phyloP scores from a whole-genome alignment of 2,113 vertebrate genomes.

The Ictidomys tridecemlineatus region DNA sequence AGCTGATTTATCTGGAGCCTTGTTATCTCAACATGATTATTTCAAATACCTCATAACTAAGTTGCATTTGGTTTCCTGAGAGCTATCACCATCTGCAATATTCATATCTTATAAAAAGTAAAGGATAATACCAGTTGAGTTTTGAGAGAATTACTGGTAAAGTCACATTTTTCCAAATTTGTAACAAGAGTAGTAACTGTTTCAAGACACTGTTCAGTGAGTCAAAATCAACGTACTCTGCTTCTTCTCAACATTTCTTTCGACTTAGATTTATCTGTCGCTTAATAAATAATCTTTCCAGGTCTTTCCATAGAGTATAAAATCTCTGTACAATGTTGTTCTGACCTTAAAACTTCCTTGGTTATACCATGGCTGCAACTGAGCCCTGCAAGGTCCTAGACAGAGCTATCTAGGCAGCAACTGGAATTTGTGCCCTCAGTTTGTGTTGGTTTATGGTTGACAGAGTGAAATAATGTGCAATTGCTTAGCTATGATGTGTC shows the following conservation, averaged over 20 bases:
- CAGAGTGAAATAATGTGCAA: background rate
- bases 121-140: slow-evolving; percentile 44
- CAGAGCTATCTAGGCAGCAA: background rate
- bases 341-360: background rate
- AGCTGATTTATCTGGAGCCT: slow-evolving; percentile 63
- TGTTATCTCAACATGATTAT: slow-evolving; percentile 60
- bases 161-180: slow-evolving; percentile 59
- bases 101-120: slow-evolving; percentile 59
- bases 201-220: background rate
- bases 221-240: slow-evolving; percentile 2
- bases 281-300: slow-evolving; percentile 13
- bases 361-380: background rate
- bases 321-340: background rate
- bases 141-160: background rate
- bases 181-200: slow-evolving; percentile 7
- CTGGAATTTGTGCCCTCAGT: background rate
- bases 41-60: slow-evolving; percentile 76
- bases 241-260: slow-evolving; percentile 41
- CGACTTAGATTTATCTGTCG: slow-evolving; percentile 22
- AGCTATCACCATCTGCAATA: slow-evolving; percentile 58
- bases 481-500: background rate
- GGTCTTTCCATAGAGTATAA: background rate
- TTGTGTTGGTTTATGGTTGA: background rate
- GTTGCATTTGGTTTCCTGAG: slow-evolving; percentile 46
- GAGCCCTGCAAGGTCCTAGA: background rate